phyloP scores from a whole-genome alignment of 2,113 vertebrate genomes.

The Psephotus haematonotus region DNA sequence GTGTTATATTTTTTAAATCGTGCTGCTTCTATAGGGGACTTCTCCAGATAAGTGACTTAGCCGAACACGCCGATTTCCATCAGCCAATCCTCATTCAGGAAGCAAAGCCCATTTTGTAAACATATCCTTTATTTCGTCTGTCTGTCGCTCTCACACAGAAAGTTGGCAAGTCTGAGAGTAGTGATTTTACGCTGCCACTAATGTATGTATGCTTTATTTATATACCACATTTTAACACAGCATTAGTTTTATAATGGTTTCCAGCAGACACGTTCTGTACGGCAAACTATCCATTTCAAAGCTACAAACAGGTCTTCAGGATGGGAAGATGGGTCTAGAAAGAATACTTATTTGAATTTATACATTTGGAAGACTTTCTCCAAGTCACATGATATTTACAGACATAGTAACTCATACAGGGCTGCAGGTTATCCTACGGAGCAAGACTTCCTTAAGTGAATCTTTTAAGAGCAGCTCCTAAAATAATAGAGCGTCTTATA shows the following conservation, averaged over 20 bases:
- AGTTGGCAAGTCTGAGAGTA: not conserved
- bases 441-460: not conserved
- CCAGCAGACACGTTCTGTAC: not conserved
- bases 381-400: not conserved
- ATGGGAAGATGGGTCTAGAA: not conserved
- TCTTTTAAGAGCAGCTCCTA: constrained; percentile 32
- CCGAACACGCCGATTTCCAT: not conserved
- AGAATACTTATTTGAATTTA: constrained; percentile 4
- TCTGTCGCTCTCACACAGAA: constrained; percentile 14
- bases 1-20: not conserved
- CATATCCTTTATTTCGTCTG: not conserved
- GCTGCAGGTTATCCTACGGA: not conserved
- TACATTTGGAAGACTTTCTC: not conserved
- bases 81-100: constrained; percentile 28
- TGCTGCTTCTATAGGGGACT: not conserved
- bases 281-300: constrained; percentile 5
- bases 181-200: constrained; percentile 3
- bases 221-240: not conserved
- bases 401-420: not conserved
- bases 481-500: constrained; percentile 27
- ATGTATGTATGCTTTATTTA: constrained; percentile 20
- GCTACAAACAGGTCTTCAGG: not conserved
- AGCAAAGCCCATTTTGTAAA: constrained; percentile 23
- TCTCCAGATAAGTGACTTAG: not conserved
- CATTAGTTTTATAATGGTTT: not conserved